Conservation (phyloP, 2,888 invertebrate species). For the Colostygia pectinataria region DNA sequence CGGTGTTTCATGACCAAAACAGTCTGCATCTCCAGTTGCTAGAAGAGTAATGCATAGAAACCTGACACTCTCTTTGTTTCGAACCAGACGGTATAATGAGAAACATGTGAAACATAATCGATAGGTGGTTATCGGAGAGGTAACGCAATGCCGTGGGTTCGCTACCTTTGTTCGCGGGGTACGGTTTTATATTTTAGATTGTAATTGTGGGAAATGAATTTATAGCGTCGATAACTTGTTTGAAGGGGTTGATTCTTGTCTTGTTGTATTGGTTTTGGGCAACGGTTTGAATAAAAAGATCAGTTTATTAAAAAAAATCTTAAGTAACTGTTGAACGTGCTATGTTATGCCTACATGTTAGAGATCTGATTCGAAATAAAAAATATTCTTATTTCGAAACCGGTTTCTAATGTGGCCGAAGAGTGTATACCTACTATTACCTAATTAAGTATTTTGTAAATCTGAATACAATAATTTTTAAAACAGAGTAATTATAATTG, state of each 20-base stretch:
- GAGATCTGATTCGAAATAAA: too few species aligned
- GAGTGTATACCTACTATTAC: too few species aligned
- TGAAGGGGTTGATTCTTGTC: constrained; percentile 1
- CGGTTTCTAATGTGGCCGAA: too few species aligned
- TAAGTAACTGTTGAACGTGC: too few species aligned
- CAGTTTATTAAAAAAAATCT: too few species aligned
- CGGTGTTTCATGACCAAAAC: constrained; percentile 68
- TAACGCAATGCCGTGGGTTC: constrained; percentile 63
- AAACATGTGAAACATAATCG: constrained; percentile 77
- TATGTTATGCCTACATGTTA: too few species aligned
- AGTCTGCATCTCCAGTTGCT: constrained; percentile 56
- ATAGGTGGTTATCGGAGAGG: constrained; percentile 68
- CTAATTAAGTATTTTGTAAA: too few species aligned
- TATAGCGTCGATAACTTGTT: not conserved
- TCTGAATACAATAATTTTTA: too few species aligned
- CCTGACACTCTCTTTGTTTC: constrained; percentile 75
- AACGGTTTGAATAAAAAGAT: not conserved
- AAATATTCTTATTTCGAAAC: too few species aligned
- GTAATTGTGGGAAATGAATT: constrained; percentile 45
- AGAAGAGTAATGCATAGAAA: constrained; percentile 68
- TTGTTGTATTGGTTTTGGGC: not conserved
- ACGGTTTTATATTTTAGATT: constrained; percentile 46
- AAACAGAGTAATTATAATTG: too few species aligned
- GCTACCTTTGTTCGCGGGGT: constrained; percentile 56
- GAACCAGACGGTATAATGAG: constrained; percentile 78